Base-by-base conservation (phyloP, 2,113 vertebrate genomes). In the Cheilinus undulatus region DNA sequence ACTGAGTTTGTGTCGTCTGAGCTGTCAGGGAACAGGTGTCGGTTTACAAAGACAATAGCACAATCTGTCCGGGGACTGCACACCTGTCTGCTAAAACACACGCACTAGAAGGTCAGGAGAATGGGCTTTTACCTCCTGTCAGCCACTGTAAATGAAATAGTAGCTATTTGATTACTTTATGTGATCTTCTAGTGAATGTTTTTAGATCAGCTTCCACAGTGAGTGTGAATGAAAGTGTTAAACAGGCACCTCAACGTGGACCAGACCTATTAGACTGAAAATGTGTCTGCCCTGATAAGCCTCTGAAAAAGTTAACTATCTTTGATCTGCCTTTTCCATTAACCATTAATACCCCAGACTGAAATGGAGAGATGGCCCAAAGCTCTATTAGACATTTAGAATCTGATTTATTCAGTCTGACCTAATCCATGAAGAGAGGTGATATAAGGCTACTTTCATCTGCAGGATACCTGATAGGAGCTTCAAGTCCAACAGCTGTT, bases 1-100 rank as follows among this genome's bases (percentile, higher is more conserved):
- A 73, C 65, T 67, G 2, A 89, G 83, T 88, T 83, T 89, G 81
- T 85, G 83, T 87, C 65, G 84, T 88, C 80, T 86, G 80, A 73
- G 78, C 69, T 73, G 80, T 78, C 76, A 65, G 0, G 64, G 74
- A 77, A 59, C 60, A 76, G 65, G 87, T 63, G 52, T 85, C 46
- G 66, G 27, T 71, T 88, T 87, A 82, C 86, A 81, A 86, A 90
- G 64, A 79, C 73, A 81, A 79, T 17, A 75, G 56, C 26, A 2
- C 46, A 51, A 78, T 73, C 61, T 77, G 76, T 71, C 69, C 45
- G 11, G 54, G 34, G 52, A 82, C 69, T n/a, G 76, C 52, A 71
- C 86, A 87, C 79, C 75, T 86, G 78, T 84, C 83, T 80, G 46
- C 54, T 14, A 73, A 73, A 77, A 68, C 32, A 81, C 38, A 62